A percentile compares a stretch with the other conserved stretches of the same genome.
Evolutionary conservation across 2,888 invertebrate species (phyloP).

Genomic region (Hydraecia micacea): DNA sequence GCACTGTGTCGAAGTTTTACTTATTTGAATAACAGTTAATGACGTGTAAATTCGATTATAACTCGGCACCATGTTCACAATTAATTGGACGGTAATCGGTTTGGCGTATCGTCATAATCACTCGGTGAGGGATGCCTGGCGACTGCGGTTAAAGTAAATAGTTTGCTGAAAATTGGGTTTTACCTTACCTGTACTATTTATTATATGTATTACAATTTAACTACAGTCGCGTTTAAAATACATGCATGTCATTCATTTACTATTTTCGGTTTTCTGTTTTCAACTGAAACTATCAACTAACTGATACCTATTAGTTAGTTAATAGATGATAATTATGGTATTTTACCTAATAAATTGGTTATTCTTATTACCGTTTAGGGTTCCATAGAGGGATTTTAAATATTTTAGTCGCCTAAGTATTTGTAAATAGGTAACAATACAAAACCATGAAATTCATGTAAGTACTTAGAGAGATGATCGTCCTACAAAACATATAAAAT

Average conservation of each 20-base stretch:
- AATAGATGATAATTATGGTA: background rate
- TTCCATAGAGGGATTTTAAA: background rate
- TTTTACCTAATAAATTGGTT: background rate
- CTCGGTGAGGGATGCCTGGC: constrained; percentile 42
- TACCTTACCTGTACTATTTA: constrained; percentile 17
- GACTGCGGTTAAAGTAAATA: constrained; percentile 43
- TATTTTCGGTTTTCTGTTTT: constrained; percentile 3
- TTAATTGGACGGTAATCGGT: constrained; percentile 63
- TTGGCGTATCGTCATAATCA: constrained; percentile 57
- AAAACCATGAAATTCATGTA: background rate
- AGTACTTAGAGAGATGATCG: too few relatives aligned
- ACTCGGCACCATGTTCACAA: constrained; percentile 53
- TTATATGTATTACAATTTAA: constrained; percentile 22
- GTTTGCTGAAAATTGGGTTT: constrained; percentile 47
- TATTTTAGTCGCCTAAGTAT: too few relatives aligned
- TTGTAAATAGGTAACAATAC: background rate
- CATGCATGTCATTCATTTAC: constrained; percentile 7
- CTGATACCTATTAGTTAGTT: background rate
- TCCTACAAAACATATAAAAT: background rate
- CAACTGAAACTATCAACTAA: background rate
- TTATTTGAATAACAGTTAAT: constrained; percentile 59
- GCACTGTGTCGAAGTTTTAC: constrained; percentile 51
- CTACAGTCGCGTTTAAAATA: background rate
- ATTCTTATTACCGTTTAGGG: background rate
- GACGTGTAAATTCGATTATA: constrained; percentile 58